Evolutionary conservation across 2,113 vertebrate species (phyloP).

Genomic region (Bubo blakistoni): DNA sequence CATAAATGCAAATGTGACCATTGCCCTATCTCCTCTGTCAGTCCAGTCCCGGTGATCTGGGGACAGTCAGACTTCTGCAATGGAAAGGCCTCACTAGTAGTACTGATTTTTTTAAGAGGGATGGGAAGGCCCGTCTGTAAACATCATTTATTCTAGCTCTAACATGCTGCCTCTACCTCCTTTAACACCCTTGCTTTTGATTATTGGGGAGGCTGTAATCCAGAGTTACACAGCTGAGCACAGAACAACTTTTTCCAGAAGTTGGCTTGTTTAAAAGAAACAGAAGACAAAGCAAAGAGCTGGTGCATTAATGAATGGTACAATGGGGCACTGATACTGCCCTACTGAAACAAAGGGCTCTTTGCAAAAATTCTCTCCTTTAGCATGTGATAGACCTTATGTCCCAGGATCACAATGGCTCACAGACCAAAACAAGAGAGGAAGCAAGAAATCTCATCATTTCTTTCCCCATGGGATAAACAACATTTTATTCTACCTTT

Average conservation of each 20-base stretch:
- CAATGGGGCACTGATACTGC: background rate
- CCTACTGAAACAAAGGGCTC: conserved; percentile 6
- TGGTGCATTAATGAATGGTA: background rate
- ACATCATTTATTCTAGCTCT: background rate
- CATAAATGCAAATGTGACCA: background rate
- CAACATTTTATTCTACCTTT: conserved; percentile 51
- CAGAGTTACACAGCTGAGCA: background rate
- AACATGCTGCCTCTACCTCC: background rate
- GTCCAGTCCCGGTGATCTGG: background rate
- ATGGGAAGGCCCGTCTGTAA: background rate
- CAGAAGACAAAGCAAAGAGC: background rate
- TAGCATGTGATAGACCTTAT: background rate
- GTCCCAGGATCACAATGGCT: background rate
- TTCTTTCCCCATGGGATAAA: background rate
- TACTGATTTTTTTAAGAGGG: background rate
- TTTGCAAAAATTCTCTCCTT: conserved; percentile 4
- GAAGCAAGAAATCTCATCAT: background rate
- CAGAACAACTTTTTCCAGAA: background rate
- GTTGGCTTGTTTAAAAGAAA: background rate
- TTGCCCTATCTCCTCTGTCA: background rate
- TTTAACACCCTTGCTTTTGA: background rate
- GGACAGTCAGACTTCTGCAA: background rate
- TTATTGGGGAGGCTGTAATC: background rate
- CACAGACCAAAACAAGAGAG: background rate
- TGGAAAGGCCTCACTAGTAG: background rate